Evolutionary conservation across 2,797 vertebrate species (phyloP), one percentile per base, ranked within the genome.

Genomic region (Apogon hyalosoma): DNA sequence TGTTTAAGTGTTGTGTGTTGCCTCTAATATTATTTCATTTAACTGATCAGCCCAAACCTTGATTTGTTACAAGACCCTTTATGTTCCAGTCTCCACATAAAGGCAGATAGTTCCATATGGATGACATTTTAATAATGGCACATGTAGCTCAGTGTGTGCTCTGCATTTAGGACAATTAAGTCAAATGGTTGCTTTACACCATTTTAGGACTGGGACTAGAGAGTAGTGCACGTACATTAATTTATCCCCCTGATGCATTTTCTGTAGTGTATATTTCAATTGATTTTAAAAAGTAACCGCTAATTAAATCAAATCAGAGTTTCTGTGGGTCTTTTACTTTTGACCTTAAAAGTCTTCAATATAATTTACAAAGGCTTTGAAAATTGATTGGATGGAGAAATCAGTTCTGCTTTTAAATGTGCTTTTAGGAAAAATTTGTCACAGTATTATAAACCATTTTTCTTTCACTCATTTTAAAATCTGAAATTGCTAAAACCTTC

Each of bases 161-260:
- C 41, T 58, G 11, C 40, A 66, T 69, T 12, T 7, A 47, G 43
- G 50, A 41, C 15, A 4, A 38, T 10, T 1, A 60, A 47, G 11
- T 31, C 12, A 8, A 65, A 61, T 45, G 12, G 18, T 53, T 75
- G 46, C 62, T 78, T 50, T 74, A 21, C 60, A 72, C 39, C 19
- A 40, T 76, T 80, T 66, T 15, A 74, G 47, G 33, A 28, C 28
- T 63, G 12, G 24, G 38, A 36, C 9, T 45, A 79, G 21, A 54
- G 1, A 33, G 15, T 71, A 60, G 67, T 79, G 82, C 76, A 73
- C 63, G 66, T 80, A 28, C 18, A 52, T 16, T 7, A 42, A 33
- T 10, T 60, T 9, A 5, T 46, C 81, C 69, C 60, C 13, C 19
- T 40, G 61, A 1, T 46, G 14, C 6, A 49, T 71, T 75, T 77